These are phyloP conservation scores for Pachymerium ferrugineum DNA, from an alignment of 2,888 invertebrate genomes.

Conservation along the genomic window DNA sequence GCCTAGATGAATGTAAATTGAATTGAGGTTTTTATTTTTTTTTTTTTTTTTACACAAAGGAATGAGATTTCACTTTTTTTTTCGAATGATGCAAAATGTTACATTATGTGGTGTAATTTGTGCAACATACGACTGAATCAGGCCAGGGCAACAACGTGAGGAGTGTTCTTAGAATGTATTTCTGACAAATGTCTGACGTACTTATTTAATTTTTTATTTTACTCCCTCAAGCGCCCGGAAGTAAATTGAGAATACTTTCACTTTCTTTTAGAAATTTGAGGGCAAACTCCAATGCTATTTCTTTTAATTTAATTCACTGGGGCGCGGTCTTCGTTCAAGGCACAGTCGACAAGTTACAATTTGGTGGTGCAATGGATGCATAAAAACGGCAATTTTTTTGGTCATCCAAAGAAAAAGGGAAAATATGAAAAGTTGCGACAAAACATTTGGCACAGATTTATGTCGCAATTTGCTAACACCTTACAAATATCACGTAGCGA, in stretches of 20 bases:
- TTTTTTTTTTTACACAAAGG: not conserved
- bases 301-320: not conserved
- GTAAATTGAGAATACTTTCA: not conserved
- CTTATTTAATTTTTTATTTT: not conserved
- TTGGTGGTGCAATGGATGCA: not conserved
- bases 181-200: not conserved
- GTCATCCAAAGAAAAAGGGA: not conserved
- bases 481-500: too few relatives aligned
- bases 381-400: not conserved
- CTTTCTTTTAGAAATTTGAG: not conserved
- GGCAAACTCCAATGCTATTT: not conserved
- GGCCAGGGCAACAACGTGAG: conserved; percentile 13
- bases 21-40: not conserved
- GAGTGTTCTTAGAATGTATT: not conserved
- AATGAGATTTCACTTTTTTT: not conserved
- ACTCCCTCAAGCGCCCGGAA: not conserved
- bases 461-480: not conserved
- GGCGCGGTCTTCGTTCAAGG: too few relatives aligned
- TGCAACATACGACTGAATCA: conserved; percentile 4
- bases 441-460: conserved; percentile 1
- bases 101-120: conserved; percentile 4
- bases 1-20: too few relatives aligned
- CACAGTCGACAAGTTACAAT: not conserved
- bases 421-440: not conserved
- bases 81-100: not conserved